These are phyloP conservation scores for Pangasius sanitwongsei DNA, from an alignment of 2,797 vertebrate genomes.

Conservation along the genomic window DNA sequence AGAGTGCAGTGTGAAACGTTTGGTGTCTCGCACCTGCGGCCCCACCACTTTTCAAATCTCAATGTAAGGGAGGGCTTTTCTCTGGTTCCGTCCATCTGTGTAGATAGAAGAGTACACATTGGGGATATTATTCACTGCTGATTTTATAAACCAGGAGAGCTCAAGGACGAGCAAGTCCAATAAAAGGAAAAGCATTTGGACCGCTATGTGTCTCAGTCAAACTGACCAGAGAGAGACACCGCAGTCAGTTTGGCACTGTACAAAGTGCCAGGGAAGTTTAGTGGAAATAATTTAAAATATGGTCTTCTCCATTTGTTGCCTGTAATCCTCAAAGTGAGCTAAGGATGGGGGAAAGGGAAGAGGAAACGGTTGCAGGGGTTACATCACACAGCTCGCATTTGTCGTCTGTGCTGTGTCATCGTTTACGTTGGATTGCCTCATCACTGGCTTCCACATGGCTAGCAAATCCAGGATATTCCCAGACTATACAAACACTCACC, in stretches of 20 bases:
- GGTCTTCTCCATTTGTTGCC: slow-evolving; percentile 44
- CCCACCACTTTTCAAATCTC: slow-evolving; percentile 61
- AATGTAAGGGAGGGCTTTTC: slow-evolving; percentile 29
- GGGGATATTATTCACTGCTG: slow-evolving; percentile 51
- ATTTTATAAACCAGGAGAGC: slow-evolving; percentile 53
- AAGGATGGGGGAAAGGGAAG: neutral
- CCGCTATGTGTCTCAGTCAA: neutral
- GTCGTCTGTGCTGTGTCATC: slow-evolving; percentile 58
- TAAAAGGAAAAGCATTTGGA: slow-evolving; percentile 32
- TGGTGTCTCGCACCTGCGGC: slow-evolving; percentile 79
- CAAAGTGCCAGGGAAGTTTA: slow-evolving; percentile 17
- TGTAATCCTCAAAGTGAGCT: slow-evolving; percentile 19
- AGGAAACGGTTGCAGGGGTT: slow-evolving; percentile 22
- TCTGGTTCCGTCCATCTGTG: slow-evolving; percentile 31
- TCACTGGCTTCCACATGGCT: slow-evolving; percentile 49
- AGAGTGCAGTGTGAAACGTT: slow-evolving; percentile 80
- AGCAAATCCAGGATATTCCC: slow-evolving; percentile 49
- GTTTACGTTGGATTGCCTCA: slow-evolving; percentile 72
- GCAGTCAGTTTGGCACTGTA: slow-evolving; percentile 4
- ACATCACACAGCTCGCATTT: slow-evolving; percentile 17
- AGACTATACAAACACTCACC: slow-evolving; percentile 34
- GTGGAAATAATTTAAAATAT: slow-evolving; percentile 31
- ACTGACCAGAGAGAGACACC: slow-evolving; percentile 18
- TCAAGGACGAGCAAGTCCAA: slow-evolving; percentile 56
- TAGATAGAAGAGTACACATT: slow-evolving; percentile 34